Evolutionary conservation across 2,113 vertebrate genomes (phyloP), one percentile per base, ranked within the genome.

Genomic region (Cynoglossus semilaevis): DNA sequence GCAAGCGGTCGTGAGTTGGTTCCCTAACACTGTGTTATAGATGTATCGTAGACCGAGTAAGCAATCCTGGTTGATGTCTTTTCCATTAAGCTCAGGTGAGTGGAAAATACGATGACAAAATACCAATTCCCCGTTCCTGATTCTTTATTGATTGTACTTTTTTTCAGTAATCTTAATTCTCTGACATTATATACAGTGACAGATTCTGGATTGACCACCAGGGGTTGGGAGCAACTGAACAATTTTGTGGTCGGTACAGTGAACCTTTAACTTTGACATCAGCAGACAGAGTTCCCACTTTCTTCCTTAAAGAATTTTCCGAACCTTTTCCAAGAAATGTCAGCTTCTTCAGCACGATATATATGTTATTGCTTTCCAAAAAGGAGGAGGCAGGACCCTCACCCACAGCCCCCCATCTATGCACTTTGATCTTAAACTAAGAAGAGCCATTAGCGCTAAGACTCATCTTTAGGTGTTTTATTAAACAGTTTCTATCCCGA

Each of bases 41-140:
- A 45, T 73, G 22, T 59, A 77, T 74, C 55, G 63, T 52, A 54
- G 47, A 58, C 36, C 53, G 58, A 46, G 45, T 76, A 68, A 77
- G 58, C 65, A 70, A 51, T 63, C 45, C 41, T 65, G 34, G 59
- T 65, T 34, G 74, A 38, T 63, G 22, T 35, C 15, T 64, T 59
- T 56, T 72, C 47, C 16, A 67, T 79, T 74, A 67, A 41, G 17
- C 44, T 58, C 47, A 51, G 29, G 9, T 46, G 42, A 67, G 72
- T 58, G 17, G 42, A 58, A 74, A 58, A 71, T 44, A 15, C 38
- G 42, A 55, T 56, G 41, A 44, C 51, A 42, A 52, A 63, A 35
- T 35, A 41, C 9, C 13, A 36, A 52, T 57, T 38, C 3, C 42
- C 0, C 18, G 16, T 15, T 46, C 58, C 56, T 42, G 19, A 36